Evolutionary conservation across 2,113 vertebrate genomes (phyloP).

Genomic region (Platycercus adscitus): DNA sequence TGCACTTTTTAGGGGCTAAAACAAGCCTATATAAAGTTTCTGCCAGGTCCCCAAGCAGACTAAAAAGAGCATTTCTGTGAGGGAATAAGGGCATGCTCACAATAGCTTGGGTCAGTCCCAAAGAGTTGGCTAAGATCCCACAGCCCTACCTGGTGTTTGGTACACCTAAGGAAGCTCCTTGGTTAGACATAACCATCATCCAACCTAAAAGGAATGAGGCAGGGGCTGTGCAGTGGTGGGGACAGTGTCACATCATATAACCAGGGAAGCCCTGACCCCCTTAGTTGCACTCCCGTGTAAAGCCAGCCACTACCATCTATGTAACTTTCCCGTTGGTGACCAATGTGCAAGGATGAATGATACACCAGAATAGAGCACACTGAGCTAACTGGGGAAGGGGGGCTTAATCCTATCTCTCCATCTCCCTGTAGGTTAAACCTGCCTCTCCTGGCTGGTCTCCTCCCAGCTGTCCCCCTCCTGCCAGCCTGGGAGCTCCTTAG

Average conservation of each 20-base stretch:
- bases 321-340: neutral
- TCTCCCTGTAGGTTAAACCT: neutral
- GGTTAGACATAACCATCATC: neutral
- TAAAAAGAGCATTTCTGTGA: neutral
- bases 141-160: neutral
- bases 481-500: neutral
- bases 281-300: fast-evolving
- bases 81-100: neutral
- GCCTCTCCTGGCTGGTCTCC: neutral
- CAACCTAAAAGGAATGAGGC: neutral
- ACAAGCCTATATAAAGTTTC: neutral
- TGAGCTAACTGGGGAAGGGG: neutral
- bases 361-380: neutral
- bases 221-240: fast-evolving
- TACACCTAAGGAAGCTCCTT: neutral
- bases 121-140: neutral
- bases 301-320: neutral
- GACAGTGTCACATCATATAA: neutral
- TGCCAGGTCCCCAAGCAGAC: neutral
- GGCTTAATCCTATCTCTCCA: neutral
- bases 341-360: neutral
- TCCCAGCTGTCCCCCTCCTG: neutral
- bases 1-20: conserved; percentile 11
- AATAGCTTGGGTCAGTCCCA: neutral
- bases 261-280: fast-evolving